Percentiles rank a stretch among this genome's conserved stretches.
Conservation (phyloP, 1,140 invertebrate species). For the Drosophila equinoxialis region DNA sequence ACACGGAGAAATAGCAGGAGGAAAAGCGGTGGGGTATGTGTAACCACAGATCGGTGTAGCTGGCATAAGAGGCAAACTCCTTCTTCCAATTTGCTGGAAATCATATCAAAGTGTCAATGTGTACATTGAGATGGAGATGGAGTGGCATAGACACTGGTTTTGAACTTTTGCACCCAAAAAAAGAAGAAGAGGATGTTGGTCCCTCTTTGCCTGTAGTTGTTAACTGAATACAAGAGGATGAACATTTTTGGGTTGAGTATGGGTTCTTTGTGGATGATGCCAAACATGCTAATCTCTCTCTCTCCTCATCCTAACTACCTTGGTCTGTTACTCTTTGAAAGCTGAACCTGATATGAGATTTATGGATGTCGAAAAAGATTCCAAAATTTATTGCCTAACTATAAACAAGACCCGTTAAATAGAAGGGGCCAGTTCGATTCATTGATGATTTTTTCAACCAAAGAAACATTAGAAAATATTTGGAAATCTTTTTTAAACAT, state of each 20-base stretch:
- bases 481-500: too few species aligned
- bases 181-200: not conserved
- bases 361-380: not conserved
- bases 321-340: slow-evolving; percentile 2
- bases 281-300: slow-evolving; percentile 13
- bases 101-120: slow-evolving; percentile 75
- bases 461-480: too few species aligned
- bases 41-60: slow-evolving; percentile 37
- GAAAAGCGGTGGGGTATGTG: not conserved
- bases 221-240: slow-evolving; percentile 14
- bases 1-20: too few species aligned
- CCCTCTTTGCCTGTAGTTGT: not conserved
- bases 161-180: slow-evolving; percentile 17
- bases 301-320: not conserved
- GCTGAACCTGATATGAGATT: slow-evolving; percentile 13
- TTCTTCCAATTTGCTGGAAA: slow-evolving; percentile 28
- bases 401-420: not conserved
- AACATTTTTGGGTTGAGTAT: not conserved
- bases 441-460: too few species aligned
- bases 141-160: slow-evolving; percentile 14
- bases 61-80: slow-evolving; percentile 8
- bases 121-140: slow-evolving; percentile 34
- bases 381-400: not conserved
- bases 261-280: slow-evolving; percentile 2
- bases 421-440: not conserved